Conservation (phyloP, 2,797 vertebrate genomes). For the Triplophysa yarkandensis region DNA sequence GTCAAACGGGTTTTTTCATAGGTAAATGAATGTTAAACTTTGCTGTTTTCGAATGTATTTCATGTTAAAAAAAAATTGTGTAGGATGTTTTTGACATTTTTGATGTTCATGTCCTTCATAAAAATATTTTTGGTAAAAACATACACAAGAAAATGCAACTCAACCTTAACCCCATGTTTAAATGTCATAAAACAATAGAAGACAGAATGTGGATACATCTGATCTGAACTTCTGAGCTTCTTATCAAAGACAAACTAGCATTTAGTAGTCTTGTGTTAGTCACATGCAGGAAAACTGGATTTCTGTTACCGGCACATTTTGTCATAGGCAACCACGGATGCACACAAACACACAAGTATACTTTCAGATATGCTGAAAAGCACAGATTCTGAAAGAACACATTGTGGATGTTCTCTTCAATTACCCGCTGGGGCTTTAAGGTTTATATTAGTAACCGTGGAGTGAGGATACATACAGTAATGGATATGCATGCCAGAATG, state of each 20-base stretch:
- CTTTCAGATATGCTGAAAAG: background rate
- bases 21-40: background rate
- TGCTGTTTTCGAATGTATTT: background rate
- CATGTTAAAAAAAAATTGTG: background rate
- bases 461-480: background rate
- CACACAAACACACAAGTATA: slow-evolving; percentile 11
- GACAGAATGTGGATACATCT: slow-evolving; percentile 57
- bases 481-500: background rate
- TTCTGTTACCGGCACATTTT: slow-evolving; percentile 51
- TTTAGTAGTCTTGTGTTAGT: slow-evolving; percentile 57
- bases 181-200: slow-evolving; percentile 39
- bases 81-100: too few relatives aligned
- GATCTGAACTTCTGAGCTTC: slow-evolving; percentile 45
- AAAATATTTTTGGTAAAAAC: too few relatives aligned
- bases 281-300: slow-evolving; percentile 65
- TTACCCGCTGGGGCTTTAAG: background rate
- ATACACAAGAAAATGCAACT: too few relatives aligned
- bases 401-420: background rate
- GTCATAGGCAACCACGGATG: slow-evolving; percentile 26
- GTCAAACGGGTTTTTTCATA: background rate
- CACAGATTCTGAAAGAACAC: background rate
- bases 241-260: slow-evolving; percentile 58
- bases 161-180: background rate
- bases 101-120: too few relatives aligned
- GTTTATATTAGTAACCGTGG: background rate